Conservation (phyloP, 2,888 invertebrate species). For the Leucophora obtusa region DNA sequence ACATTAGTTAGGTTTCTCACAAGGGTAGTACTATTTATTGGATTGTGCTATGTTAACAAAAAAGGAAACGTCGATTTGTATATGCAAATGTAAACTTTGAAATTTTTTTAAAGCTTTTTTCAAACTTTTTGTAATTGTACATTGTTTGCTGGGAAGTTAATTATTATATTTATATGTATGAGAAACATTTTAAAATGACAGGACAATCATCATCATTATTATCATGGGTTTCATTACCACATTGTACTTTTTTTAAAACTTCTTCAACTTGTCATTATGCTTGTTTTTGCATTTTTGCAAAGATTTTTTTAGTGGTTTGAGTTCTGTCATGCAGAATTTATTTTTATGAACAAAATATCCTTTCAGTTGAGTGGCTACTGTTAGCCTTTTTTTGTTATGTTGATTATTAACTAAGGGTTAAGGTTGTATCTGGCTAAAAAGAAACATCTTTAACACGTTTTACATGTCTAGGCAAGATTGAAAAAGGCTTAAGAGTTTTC, state of each 20-base stretch:
- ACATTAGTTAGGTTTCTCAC: no score
- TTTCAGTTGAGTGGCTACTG: slow-evolving; percentile 21
- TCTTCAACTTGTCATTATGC: not conserved
- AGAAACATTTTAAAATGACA: not conserved
- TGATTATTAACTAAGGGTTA: slow-evolving; percentile 10
- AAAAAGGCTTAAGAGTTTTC: not conserved
- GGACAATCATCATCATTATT: not conserved
- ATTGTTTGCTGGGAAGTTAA: no score
- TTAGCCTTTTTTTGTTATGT: slow-evolving; percentile 16
- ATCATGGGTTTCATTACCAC: not conserved
- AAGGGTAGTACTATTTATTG: no score
- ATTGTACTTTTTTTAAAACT: not conserved
- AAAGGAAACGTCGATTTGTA: no score
- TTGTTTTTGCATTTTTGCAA: not conserved
- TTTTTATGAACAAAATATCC: not conserved
- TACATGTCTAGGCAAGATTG: slow-evolving; percentile 32
- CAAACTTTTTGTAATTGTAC: no score
- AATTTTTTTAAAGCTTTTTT: no score
- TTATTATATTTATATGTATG: not conserved
- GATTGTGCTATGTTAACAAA: no score
- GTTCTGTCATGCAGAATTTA: not conserved
- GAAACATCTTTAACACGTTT: slow-evolving; percentile 57
- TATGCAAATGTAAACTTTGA: no score
- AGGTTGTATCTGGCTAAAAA: slow-evolving; percentile 3
- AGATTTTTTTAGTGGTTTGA: not conserved